These are phyloP conservation scores for Cephus spinipes DNA, from an alignment of 2,888 invertebrate species.

Conservation along the genomic window DNA sequence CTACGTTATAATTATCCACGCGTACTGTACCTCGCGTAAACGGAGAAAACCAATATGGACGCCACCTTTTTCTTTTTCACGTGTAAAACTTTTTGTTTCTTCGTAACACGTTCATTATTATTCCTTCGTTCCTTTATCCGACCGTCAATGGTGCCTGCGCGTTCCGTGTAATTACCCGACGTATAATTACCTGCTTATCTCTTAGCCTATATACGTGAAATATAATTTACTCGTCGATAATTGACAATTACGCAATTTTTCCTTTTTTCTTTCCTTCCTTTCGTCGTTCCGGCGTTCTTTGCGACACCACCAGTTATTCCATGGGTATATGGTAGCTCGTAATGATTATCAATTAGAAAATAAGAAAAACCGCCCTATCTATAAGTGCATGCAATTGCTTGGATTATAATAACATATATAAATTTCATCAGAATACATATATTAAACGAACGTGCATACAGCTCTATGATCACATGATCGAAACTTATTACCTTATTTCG, in stretches of 20 bases:
- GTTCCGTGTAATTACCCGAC: conserved; percentile 32
- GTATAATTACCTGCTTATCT: conserved; percentile 44
- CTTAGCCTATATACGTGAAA: conserved; percentile 27
- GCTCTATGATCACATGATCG: background rate
- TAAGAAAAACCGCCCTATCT: background rate
- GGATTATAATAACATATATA: background rate
- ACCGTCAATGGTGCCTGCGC: background rate
- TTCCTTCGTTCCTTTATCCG: background rate
- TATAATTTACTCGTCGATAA: conserved; percentile 43
- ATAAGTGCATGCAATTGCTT: background rate
- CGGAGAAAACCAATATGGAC: background rate
- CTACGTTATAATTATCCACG: background rate
- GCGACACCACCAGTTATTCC: background rate
- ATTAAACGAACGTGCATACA: background rate
- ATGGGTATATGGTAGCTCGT: background rate
- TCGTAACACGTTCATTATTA: background rate
- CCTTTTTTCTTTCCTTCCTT: conserved; percentile 16
- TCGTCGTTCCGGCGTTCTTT: background rate
- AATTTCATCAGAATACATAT: background rate
- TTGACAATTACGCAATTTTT: conserved; percentile 46
- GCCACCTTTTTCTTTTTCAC: background rate
- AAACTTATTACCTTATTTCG: background rate
- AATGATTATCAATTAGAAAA: background rate
- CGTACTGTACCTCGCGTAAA: background rate
- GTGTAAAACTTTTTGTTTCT: background rate